Conservation (phyloP, 2,888 invertebrate genomes). For the Podabrus alpinus region DNA sequence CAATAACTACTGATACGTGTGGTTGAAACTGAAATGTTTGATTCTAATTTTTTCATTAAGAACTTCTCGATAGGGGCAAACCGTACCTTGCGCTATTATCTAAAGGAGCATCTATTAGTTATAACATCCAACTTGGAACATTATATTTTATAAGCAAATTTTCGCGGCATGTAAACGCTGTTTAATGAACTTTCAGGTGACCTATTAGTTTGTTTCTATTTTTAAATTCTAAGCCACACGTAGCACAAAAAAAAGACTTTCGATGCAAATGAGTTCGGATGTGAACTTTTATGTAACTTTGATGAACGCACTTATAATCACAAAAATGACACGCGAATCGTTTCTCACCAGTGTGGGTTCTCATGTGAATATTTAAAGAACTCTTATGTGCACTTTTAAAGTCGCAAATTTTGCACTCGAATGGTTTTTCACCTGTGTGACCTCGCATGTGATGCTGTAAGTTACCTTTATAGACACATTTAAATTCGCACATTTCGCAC, state of each 20-base stretch:
- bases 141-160: not conserved
- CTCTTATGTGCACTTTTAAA: constrained; percentile 52
- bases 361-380: constrained; percentile 51
- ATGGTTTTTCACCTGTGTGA: constrained; percentile 58
- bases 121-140: not conserved
- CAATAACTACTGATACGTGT: too few relatives aligned
- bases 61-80: too few relatives aligned
- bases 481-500: constrained; percentile 44
- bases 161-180: too few relatives aligned
- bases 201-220: not conserved
- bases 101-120: not conserved
- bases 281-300: not conserved
- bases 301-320: not conserved
- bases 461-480: constrained; percentile 53
- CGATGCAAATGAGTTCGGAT: not conserved
- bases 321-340: not conserved
- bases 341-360: constrained; percentile 49
- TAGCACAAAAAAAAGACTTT: not conserved
- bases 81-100: too few relatives aligned
- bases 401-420: constrained; percentile 51
- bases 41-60: too few relatives aligned
- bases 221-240: not conserved
- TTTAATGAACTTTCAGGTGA: not conserved
- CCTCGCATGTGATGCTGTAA: constrained; percentile 55
- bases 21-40: too few relatives aligned